phyloP scores from a whole-genome alignment of 2,113 vertebrate species.

The Cervus canadensis region DNA sequence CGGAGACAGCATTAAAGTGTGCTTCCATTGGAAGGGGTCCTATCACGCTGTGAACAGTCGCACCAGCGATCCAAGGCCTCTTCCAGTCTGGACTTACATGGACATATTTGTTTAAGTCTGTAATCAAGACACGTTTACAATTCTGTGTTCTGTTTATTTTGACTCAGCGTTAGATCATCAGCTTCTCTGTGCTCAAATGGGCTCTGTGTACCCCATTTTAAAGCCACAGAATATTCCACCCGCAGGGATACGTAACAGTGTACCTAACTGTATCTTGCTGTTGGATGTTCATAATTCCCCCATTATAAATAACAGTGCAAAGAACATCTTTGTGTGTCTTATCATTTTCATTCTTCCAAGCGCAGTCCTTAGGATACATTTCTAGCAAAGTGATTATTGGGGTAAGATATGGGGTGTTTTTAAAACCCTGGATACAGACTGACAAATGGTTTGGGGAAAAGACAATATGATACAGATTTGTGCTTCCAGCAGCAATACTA shows the following conservation, averaged over 20 bases:
- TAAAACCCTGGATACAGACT: fast-evolving
- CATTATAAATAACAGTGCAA: not conserved
- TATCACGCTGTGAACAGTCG: not conserved
- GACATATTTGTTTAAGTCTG: not conserved
- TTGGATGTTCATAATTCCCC: fast-evolving
- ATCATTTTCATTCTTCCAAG: fast-evolving
- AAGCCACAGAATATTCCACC: fast-evolving
- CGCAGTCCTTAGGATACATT: not conserved
- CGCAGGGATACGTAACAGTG: not conserved
- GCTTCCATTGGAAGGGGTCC: not conserved
- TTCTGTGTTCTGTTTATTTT: not conserved
- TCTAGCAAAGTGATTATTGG: not conserved
- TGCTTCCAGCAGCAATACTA: not conserved
- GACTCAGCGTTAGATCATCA: not conserved
- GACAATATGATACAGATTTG: fast-evolving
- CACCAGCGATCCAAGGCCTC: not conserved
- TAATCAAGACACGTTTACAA: fast-evolving
- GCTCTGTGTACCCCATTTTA: not conserved
- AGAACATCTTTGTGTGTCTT: not conserved
- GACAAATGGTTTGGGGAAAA: not conserved
- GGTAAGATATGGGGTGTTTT: fast-evolving
- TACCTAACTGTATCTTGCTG: fast-evolving
- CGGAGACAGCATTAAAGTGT: fast-evolving
- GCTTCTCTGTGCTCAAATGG: too few relatives aligned
- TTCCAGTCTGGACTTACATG: not conserved